These are phyloP conservation scores for Amphipyra berbera DNA, from an alignment of 2,888 invertebrate species.

Conservation along the genomic window DNA sequence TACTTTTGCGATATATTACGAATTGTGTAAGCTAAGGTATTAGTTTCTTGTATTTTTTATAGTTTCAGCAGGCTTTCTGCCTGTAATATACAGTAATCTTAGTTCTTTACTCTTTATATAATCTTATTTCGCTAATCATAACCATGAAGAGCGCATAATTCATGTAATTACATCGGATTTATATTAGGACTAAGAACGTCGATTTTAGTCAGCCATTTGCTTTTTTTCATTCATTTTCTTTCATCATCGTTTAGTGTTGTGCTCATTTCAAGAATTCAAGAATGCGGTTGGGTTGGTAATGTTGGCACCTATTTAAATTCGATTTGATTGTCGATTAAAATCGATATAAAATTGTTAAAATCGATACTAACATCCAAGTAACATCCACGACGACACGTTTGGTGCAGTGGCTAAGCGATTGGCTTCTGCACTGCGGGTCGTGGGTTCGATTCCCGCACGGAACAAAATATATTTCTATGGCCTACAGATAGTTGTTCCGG, in stretches of 20 bases:
- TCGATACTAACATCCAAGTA: no score
- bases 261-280: slow-evolving; percentile 10
- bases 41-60: slow-evolving; percentile 71
- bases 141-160: slow-evolving; percentile 90
- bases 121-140: slow-evolving; percentile 90
- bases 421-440: no score
- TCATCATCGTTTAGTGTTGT: slow-evolving; percentile 70
- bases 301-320: neutral
- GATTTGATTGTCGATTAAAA: neutral
- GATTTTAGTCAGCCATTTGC: slow-evolving; percentile 89
- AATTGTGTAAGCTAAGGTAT: slow-evolving; percentile 77
- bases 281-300: slow-evolving; percentile 35
- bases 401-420: no score
- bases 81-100: slow-evolving; percentile 79
- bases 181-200: slow-evolving; percentile 83
- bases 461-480: no score
- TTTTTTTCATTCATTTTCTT: slow-evolving; percentile 83
- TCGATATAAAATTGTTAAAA: neutral
- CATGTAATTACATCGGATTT: slow-evolving; percentile 91
- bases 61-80: slow-evolving; percentile 73
- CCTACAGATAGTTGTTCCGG: no score
- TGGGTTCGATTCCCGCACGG: no score
- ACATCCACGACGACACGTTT: no score
- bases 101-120: slow-evolving; percentile 78
- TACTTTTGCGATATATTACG: slow-evolving; percentile 75